Percentiles rank a stretch among this genome's conserved stretches.
phyloP scores from a whole-genome alignment of 2,888 invertebrate genomes.

The Ariolimax columbianus region DNA sequence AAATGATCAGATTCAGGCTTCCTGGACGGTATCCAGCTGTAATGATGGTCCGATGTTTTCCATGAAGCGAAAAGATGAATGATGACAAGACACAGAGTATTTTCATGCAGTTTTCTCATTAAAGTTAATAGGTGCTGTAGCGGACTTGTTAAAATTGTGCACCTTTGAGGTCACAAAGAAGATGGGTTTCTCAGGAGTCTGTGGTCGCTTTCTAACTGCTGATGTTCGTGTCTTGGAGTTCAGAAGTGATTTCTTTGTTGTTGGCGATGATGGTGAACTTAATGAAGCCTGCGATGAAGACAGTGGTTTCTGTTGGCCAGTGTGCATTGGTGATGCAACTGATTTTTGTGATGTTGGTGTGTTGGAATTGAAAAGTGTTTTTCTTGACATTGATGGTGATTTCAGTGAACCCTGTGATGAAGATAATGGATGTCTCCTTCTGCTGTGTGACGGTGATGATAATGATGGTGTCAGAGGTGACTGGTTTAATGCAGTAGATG shows the following conservation, averaged over 20 bases:
- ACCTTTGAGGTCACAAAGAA: background rate
- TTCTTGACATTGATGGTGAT: background rate
- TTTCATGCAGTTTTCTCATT: background rate
- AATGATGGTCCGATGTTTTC: no score
- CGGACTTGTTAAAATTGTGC: background rate
- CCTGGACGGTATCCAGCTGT: no score
- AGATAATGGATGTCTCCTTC: background rate
- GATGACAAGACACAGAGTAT: no score
- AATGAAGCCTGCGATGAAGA: background rate
- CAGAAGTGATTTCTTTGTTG: background rate
- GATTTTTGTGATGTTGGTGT: conserved; percentile 11
- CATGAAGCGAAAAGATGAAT: no score
- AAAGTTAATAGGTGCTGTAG: background rate
- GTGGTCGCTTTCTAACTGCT: background rate
- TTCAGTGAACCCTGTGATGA: conserved; percentile 6
- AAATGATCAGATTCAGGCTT: no score
- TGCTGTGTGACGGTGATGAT: background rate
- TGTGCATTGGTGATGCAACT: background rate
- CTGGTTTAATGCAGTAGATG: background rate
- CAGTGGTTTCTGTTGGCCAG: background rate
- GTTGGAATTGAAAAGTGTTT: background rate
- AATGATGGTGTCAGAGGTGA: background rate
- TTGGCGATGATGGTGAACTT: conserved; percentile 2
- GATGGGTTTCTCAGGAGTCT: background rate
- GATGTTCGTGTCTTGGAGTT: background rate